Percentiles rank a stretch among this genome's conserved stretches.
These are phyloP conservation scores for Eubasilissa regina DNA, from an alignment of 1,140 invertebrate genomes.

Conservation along the genomic window DNA sequence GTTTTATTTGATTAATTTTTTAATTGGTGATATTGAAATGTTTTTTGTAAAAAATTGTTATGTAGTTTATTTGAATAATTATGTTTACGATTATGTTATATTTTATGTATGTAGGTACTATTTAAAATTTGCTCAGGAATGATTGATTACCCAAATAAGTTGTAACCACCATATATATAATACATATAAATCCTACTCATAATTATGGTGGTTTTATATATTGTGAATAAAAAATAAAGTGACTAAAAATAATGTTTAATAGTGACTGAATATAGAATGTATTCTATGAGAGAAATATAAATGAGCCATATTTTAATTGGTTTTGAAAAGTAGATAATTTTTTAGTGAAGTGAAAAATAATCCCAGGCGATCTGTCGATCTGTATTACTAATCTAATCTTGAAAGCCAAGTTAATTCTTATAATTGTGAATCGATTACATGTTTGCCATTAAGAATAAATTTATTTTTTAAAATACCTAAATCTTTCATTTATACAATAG, in stretches of 20 bases:
- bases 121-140: conserved; percentile 5
- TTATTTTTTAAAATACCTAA: conserved; percentile 44
- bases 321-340: neutral
- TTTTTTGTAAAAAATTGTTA: conserved; percentile 27
- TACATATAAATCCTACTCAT: too few species aligned
- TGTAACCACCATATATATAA: neutral
- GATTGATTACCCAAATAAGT: neutral
- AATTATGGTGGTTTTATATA: neutral
- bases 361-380: neutral
- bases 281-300: neutral
- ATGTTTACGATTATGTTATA: conserved; percentile 5
- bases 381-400: neutral
- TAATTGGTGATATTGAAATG: conserved; percentile 33
- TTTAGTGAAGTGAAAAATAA: neutral
- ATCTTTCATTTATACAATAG: neutral
- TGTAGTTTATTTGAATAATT: conserved; percentile 33
- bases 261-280: neutral
- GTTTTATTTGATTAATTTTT: conserved; percentile 10
- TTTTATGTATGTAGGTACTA: neutral
- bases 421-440: conserved; percentile 46
- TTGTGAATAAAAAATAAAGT: neutral
- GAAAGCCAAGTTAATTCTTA: neutral
- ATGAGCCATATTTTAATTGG: conserved; percentile 6
- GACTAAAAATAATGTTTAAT: neutral
- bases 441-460: conserved; percentile 59